Percentiles rank a stretch among this genome's conserved stretches.
Conservation (phyloP, 2,113 vertebrate genomes). For the Catharus fuscescens region DNA sequence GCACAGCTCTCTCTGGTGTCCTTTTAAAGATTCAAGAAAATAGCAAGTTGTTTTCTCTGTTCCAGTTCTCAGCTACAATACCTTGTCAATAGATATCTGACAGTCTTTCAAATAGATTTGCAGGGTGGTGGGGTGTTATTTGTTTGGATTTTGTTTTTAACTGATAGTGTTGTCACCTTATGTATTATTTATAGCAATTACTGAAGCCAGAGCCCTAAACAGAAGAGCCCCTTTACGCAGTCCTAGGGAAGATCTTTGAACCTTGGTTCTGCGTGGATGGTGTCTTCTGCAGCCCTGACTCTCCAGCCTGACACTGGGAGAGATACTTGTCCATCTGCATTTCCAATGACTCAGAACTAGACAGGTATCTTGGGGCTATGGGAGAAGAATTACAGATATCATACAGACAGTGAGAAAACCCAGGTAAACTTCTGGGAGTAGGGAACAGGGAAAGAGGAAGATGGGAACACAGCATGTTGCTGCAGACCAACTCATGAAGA, state of each 20-base stretch:
- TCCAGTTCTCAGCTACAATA: not conserved
- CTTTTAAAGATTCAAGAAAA: not conserved
- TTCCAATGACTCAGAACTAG: not conserved
- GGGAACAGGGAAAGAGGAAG: not conserved
- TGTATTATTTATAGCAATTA: not conserved
- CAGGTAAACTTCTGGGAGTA: not conserved
- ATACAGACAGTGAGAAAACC: not conserved
- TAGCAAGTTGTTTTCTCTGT: not conserved
- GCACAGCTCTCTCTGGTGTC: not conserved
- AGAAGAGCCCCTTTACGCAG: not conserved
- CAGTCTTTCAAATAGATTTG: not conserved
- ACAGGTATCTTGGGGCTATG: not conserved
- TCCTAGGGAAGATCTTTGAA: not conserved
- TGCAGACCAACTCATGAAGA: not conserved
- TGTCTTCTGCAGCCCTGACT: not conserved
- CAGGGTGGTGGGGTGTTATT: not conserved
- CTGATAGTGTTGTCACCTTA: not conserved
- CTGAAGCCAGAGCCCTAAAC: not conserved
- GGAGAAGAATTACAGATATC: not conserved
- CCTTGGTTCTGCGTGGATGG: not conserved
- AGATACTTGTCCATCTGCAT: not conserved
- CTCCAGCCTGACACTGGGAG: fast-evolving
- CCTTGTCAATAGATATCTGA: not conserved
- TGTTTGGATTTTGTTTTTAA: not conserved
- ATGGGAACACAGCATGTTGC: not conserved